These are phyloP conservation scores for Gavia stellata DNA, from an alignment of 2,113 vertebrate genomes.

Conservation along the genomic window DNA sequence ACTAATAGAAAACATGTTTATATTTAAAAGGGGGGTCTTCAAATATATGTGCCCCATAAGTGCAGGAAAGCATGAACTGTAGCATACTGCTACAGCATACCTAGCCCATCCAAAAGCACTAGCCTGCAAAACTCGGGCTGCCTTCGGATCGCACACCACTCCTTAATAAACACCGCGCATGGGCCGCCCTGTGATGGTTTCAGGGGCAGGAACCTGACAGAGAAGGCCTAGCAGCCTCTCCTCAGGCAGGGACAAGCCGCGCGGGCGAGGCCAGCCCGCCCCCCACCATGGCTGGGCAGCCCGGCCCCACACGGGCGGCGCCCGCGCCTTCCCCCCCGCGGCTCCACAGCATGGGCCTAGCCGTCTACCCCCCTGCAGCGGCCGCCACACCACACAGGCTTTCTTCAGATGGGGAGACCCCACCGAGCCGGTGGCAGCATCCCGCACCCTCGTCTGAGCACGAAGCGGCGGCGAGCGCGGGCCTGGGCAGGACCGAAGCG, in stretches of 20 bases:
- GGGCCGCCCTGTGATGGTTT: fast-evolving
- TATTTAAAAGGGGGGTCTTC: background rate
- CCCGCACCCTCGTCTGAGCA: too few relatives aligned
- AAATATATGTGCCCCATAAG: fast-evolving
- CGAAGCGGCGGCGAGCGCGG: too few relatives aligned
- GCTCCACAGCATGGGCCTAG: too few relatives aligned
- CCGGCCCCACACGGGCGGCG: background rate
- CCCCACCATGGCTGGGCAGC: too few relatives aligned
- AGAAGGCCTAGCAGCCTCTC: too few relatives aligned
- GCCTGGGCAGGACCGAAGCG: background rate
- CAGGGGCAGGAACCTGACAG: fast-evolving
- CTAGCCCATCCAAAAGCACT: fast-evolving
- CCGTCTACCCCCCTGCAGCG: background rate
- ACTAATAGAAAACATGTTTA: fast-evolving
- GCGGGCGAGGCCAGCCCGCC: too few relatives aligned
- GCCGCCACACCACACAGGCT: background rate
- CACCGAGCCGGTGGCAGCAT: too few relatives aligned
- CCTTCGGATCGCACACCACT: fast-evolving
- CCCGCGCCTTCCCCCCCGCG: too few relatives aligned
- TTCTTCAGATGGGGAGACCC: fast-evolving
- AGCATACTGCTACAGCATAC: fast-evolving
- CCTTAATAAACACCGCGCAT: fast-evolving
- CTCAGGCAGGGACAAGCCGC: too few relatives aligned
- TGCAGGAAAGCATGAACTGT: fast-evolving
- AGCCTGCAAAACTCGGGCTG: background rate